Evolutionary conservation across 2,797 vertebrate genomes (phyloP), one percentile per base, ranked within the genome.

Genomic region (Apogon hyalosoma): DNA sequence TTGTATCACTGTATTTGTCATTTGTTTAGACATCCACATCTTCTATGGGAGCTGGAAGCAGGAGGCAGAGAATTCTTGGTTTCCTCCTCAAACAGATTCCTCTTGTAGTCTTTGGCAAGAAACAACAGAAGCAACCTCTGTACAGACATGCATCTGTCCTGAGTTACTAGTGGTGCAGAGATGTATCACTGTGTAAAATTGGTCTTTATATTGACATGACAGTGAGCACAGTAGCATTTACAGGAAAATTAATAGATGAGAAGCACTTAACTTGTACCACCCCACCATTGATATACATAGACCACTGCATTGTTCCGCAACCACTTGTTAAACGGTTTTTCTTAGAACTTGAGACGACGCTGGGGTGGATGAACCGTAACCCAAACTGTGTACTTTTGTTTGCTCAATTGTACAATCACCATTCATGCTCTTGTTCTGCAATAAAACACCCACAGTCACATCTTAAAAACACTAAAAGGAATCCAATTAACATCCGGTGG

Each of bases 1-100:
- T 53, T 56, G 31, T 15, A 12, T 58, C 69, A 77, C 41, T 53
- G 19, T 80, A 21, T 60, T 65, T 75, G 63, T 83, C 77, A 77
- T 86, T 73, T 84, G 80, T 88, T 89, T 86, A 77, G 75, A 74
- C 42, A 50, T 79, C 71, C 63, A 75, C 77, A 48, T 77, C 60
- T 56, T 63, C 58, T 39, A 24, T 63, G 54, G 28, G 61, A 83
- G 65, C 33, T 53, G 39, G 61, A 75, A 49, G 59, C 41, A 45
- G 42, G 51, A 75, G 64, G 54, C 10, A 54, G 50, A 57, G 63
- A 84, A 73, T 24, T 57, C 45, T 58, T 28, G 40, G 50, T 59
- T 71, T 81, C 69, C 66, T 65, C 9, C 45, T 50, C 47, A 31
- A 28, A 63, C 46, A 57, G 24, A 36, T 70, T 66, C 16, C 49